Conservation (phyloP, 2,888 invertebrate species). For the Beris morrisii region DNA sequence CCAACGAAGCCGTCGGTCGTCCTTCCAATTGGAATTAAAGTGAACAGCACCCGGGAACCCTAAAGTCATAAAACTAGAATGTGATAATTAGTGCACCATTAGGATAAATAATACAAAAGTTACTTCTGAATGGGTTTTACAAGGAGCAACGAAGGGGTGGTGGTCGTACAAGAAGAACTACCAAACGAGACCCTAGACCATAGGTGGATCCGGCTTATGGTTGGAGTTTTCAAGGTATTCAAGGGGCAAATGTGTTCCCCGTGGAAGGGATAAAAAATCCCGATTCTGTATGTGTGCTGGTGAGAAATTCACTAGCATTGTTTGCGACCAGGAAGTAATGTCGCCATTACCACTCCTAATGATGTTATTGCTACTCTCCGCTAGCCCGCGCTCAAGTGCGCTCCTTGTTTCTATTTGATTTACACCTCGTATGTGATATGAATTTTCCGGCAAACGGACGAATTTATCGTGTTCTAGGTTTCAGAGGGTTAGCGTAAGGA, state of each 20-base stretch:
- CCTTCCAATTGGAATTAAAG: conserved; percentile 19
- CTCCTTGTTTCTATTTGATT: conserved; percentile 36
- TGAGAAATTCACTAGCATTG: background rate
- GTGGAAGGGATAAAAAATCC: background rate
- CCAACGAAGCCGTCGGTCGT: conserved; percentile 15
- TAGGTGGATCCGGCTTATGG: too few species aligned
- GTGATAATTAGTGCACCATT: conserved; percentile 41
- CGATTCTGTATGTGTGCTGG: background rate
- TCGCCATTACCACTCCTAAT: conserved; percentile 29
- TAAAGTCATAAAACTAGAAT: conserved; percentile 40
- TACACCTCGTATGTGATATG: conserved; percentile 37
- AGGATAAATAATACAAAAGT: conserved; percentile 40
- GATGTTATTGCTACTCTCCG: conserved; percentile 25
- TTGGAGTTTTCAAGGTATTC: too few species aligned
- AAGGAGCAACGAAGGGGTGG: background rate
- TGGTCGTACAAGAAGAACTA: background rate
- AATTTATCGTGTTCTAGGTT: conserved; percentile 15
- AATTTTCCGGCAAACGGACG: conserved; percentile 22
- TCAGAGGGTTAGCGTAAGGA: background rate
- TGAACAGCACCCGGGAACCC: conserved; percentile 22
- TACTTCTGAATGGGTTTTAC: conserved; percentile 26
- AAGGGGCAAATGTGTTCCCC: background rate
- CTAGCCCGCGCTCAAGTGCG: background rate
- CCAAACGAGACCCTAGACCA: too few species aligned
- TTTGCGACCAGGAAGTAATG: conserved; percentile 2